These are phyloP conservation scores for Gymnothorax reevesii DNA, from an alignment of 2,797 vertebrate species.

Conservation along the genomic window DNA sequence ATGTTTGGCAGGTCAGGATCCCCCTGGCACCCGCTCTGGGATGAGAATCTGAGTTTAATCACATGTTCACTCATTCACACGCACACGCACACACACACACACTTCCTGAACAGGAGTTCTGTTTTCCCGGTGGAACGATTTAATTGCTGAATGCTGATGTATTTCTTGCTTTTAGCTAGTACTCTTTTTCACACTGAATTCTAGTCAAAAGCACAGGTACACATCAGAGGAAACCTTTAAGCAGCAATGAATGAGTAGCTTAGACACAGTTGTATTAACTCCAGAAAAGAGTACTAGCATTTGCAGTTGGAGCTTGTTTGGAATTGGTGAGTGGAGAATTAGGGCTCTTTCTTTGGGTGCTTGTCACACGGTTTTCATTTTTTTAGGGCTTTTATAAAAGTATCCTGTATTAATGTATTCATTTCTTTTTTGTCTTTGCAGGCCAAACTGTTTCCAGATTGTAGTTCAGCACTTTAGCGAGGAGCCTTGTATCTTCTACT, in stretches of 20 bases:
- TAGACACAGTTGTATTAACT: neutral
- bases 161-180: neutral
- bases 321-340: neutral
- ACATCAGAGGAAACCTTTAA: neutral
- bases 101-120: neutral
- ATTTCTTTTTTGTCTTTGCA: constrained; percentile 2
- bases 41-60: neutral
- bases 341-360: neutral
- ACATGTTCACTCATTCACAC: too few relatives aligned
- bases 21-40: neutral
- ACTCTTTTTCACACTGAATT: neutral
- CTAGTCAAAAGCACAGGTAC: neutral
- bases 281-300: neutral
- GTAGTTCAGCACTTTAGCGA: constrained; percentile 99
- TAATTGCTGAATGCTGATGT: neutral
- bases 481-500: constrained; percentile 99
- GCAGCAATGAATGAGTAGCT: neutral
- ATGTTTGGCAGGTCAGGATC: constrained; percentile 92
- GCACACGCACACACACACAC: too few relatives aligned
- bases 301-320: neutral
- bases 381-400: neutral
- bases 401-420: neutral
- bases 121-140: neutral
- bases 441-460: constrained; percentile 99
- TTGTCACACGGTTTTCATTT: neutral